A percentile compares a stretch with the other conserved stretches of the same genome.
Evolutionary conservation across 2,113 vertebrate genomes (phyloP).

Genomic region (Bufo gargarizans): DNA sequence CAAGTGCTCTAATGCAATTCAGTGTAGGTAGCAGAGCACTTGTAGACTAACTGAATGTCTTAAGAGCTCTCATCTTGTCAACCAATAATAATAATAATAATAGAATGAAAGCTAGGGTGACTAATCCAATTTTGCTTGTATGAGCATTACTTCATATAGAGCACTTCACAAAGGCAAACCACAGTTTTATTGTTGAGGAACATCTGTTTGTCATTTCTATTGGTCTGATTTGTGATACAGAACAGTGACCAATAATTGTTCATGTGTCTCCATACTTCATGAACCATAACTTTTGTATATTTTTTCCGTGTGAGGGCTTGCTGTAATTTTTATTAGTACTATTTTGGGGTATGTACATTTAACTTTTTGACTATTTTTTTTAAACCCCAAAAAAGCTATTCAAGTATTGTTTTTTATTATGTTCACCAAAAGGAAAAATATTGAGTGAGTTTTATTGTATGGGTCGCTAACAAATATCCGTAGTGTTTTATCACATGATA

Average conservation of each 20-base stretch:
- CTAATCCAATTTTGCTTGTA: not conserved
- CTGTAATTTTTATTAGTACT: no score
- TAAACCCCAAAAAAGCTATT: no score
- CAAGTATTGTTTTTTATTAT: no score
- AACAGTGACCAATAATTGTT: not conserved
- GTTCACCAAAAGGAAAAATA: no score
- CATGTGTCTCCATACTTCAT: no score
- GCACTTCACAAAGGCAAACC: not conserved
- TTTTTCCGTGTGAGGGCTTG: no score
- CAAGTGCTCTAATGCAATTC: slow-evolving; percentile 11
- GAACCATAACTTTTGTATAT: no score
- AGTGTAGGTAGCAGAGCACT: not conserved
- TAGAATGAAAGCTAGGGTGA: not conserved
- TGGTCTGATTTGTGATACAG: not conserved
- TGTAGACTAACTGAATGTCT: not conserved
- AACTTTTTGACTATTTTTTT: no score
- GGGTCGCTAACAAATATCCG: no score
- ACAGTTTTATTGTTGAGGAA: not conserved
- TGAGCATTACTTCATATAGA: not conserved
- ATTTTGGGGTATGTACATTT: no score
- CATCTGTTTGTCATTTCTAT: not conserved
- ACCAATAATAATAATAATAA: slow-evolving; percentile 4
- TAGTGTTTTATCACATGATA: no score
- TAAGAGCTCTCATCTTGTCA: not conserved
- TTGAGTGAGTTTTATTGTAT: no score